Evolutionary conservation across 1,140 invertebrate species (phyloP).

Genomic region (Adelges cooleyi): DNA sequence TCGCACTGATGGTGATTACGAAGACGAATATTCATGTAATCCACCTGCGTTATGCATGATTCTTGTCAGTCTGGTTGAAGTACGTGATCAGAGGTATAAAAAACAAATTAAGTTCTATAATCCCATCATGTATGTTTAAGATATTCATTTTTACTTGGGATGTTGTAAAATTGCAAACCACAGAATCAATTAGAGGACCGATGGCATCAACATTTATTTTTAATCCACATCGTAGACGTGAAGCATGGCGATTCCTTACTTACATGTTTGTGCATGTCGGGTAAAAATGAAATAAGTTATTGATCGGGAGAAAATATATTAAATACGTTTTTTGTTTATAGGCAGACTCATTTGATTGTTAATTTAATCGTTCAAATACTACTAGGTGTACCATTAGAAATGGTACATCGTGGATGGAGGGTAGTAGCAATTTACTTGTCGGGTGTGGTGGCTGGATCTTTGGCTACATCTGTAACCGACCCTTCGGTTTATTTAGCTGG

Average conservation of each 20-base stretch:
- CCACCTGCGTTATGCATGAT: slow-evolving; percentile 81
- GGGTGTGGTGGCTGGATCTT: slow-evolving; percentile 73
- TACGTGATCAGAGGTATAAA: slow-evolving; percentile 30
- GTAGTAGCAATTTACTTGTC: slow-evolving; percentile 67
- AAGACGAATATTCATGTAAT: slow-evolving; percentile 73
- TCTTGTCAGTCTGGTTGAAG: slow-evolving; percentile 40
- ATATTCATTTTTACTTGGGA: slow-evolving; percentile 35
- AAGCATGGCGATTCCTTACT: slow-evolving; percentile 84
- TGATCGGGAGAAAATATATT: background rate
- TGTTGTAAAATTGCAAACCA: slow-evolving; percentile 39
- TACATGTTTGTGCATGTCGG: slow-evolving; percentile 97
- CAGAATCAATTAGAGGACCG: slow-evolving; percentile 47
- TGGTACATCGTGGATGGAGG: slow-evolving; percentile 91
- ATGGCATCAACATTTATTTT: slow-evolving; percentile 73
- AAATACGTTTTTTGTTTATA: slow-evolving; percentile 34
- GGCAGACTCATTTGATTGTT: slow-evolving; percentile 72
- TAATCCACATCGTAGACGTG: slow-evolving; percentile 70
- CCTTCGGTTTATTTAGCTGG: slow-evolving; percentile 78
- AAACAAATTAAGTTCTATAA: background rate
- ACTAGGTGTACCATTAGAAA: slow-evolving; percentile 83
- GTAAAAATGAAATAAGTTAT: slow-evolving; percentile 42
- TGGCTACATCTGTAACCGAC: slow-evolving; percentile 82
- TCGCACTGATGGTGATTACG: slow-evolving; percentile 60
- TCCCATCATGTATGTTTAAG: slow-evolving; percentile 32
- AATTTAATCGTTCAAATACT: slow-evolving; percentile 87